Evolutionary conservation across 2,797 vertebrate species (phyloP).

Genomic region (Mustela erminea): DNA sequence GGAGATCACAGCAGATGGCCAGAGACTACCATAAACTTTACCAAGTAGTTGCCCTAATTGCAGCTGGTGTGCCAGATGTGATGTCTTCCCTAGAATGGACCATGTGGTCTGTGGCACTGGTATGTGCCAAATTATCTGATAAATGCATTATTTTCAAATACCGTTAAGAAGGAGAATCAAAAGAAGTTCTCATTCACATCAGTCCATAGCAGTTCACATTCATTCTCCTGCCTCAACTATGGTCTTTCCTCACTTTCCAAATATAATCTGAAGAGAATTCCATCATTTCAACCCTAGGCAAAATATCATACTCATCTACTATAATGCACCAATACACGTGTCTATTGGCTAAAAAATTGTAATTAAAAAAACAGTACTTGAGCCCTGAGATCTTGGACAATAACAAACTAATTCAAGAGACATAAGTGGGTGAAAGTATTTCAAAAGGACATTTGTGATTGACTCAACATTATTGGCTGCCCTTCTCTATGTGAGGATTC

Average conservation of each 20-base stretch:
- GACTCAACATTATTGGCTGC: not conserved
- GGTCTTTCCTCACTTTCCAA: not conserved
- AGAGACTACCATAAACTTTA: not conserved
- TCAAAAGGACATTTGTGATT: not conserved
- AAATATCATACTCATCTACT: not conserved
- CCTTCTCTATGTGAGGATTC: not conserved
- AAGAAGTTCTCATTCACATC: not conserved
- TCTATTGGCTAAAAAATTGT: not conserved
- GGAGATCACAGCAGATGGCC: not conserved
- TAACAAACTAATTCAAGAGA: not conserved
- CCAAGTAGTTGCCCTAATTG: not conserved
- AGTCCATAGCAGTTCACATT: not conserved
- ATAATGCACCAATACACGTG: not conserved
- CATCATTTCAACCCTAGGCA: not conserved
- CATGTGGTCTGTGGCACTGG: not conserved
- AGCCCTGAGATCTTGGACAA: not conserved
- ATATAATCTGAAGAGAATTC: not conserved
- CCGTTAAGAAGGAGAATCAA: not conserved
- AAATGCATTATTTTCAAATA: not conserved
- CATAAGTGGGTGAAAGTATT: not conserved
- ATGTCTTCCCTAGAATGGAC: not conserved
- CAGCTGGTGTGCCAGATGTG: not conserved
- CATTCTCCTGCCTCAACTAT: not conserved
- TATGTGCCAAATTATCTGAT: not conserved
- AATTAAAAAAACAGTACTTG: not conserved